These are phyloP conservation scores for Orussus abietinus DNA, from an alignment of 1,140 invertebrate species.

Conservation along the genomic window DNA sequence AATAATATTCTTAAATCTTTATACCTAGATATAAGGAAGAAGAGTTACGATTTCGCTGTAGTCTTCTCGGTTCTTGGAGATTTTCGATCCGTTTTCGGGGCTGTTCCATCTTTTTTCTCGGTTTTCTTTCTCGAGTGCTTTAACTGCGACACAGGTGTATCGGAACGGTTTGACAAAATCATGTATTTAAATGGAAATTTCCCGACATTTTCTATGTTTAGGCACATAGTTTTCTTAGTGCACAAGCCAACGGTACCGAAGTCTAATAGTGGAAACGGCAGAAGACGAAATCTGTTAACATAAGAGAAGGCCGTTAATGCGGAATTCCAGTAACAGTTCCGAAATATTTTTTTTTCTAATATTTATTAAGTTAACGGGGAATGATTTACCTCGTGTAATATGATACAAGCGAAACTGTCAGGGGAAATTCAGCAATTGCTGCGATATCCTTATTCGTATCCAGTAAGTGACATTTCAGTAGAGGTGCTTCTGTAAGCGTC, in stretches of 20 bases:
- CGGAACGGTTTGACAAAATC: conserved; percentile 9
- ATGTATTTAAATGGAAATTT: conserved; percentile 28
- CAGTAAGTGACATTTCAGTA: conserved; percentile 29
- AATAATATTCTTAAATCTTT: too few species aligned
- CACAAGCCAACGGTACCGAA: conserved; percentile 29
- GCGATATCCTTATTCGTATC: conserved; percentile 25
- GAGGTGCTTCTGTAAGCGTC: conserved; percentile 23
- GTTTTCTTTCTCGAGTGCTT: not conserved
- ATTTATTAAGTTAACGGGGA: too few species aligned
- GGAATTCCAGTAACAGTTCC: too few species aligned
- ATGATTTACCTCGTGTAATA: conserved; percentile 32
- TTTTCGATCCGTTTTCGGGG: conserved; percentile 15
- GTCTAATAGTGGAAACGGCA: conserved; percentile 29
- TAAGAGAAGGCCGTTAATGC: too few species aligned
- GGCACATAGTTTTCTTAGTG: conserved; percentile 23
- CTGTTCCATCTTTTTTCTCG: not conserved
- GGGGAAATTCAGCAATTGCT: conserved; percentile 28
- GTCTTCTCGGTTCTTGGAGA: conserved; percentile 10
- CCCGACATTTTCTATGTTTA: conserved; percentile 37
- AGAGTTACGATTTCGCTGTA: conserved; percentile 1
- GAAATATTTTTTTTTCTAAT: too few species aligned
- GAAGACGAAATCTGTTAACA: conserved; percentile 21
- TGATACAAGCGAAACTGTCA: conserved; percentile 30
- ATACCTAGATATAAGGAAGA: too few species aligned
- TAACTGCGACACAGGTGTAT: not conserved